phyloP scores from a whole-genome alignment of 2,888 invertebrate genomes.

The Amiota communis region DNA sequence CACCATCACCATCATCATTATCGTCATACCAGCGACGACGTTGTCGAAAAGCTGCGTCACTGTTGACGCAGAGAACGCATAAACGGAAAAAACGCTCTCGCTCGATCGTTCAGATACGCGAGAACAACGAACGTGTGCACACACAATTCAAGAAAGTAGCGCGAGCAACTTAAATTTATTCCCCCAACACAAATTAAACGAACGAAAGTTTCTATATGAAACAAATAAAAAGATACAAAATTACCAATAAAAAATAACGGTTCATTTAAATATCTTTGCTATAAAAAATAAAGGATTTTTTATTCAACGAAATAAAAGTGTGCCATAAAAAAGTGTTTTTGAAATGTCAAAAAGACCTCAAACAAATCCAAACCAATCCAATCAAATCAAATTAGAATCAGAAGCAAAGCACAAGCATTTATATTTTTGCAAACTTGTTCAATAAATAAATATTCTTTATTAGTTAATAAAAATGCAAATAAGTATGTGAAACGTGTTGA shows the following conservation, averaged over 20 bases:
- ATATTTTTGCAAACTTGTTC: too few relatives aligned
- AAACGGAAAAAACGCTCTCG: constrained; percentile 24
- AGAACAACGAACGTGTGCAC: constrained; percentile 56
- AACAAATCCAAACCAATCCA: constrained; percentile 6
- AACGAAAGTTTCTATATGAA: neutral
- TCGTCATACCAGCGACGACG: neutral
- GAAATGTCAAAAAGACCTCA: neutral
- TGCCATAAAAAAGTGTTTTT: neutral
- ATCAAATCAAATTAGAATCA: constrained; percentile 17
- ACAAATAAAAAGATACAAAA: constrained; percentile 6
- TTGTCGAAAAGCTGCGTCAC: constrained; percentile 15
- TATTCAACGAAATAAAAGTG: neutral
- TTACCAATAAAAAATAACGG: neutral
- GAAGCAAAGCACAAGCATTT: neutral
- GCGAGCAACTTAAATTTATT: constrained; percentile 36
- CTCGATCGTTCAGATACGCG: constrained; percentile 53
- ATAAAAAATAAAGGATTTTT: too few relatives aligned
- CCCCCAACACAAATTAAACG: neutral
- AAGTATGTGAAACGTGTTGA: constrained; percentile 18
- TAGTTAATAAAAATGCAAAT: constrained; percentile 22
- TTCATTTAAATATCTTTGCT: neutral
- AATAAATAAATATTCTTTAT: too few relatives aligned
- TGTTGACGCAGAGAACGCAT: constrained; percentile 37
- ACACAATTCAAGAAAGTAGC: constrained; percentile 35
- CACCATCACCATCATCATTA: too few relatives aligned